Evolutionary conservation across 2,797 vertebrate genomes (phyloP), one percentile per base, ranked within the genome.

Genomic region (Tokudaia tokunoshimensis): DNA sequence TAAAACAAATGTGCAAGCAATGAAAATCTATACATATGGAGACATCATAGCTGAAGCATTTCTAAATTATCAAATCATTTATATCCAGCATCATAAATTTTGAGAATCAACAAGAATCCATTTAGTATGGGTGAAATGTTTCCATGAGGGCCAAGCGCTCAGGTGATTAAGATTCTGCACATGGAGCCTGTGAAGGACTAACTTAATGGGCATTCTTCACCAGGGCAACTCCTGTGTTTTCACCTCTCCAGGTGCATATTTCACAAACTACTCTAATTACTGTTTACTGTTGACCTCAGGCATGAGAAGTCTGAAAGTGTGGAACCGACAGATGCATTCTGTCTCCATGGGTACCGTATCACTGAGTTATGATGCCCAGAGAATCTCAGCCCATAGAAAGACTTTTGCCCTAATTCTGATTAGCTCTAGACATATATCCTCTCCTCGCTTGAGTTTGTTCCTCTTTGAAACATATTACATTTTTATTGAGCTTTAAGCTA

Each of bases 281-380:
- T 59, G 55, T 87, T 96, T 94, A 70, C 76, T 75, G n/a, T 8
- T 95, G 94, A 92, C 94, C 79, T 93, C 24, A 80, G 91, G 55
- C 81, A 94, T 24, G 80, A 87, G 20, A 76, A 87, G 37, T 92
- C 19, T 87, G 70, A 84, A 89, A 86, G 57, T 20, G 65, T 75
- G 57, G 72, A 91, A n/a, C 17, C 75, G 67, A 84, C 11, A 75
- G 59, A 47, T 74, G 88, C 13, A 59, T 57, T 61, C 52, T 84
- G 34, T 91, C 70, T 94, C 61, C 75, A 24, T 4, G 44, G 57
- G 81, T 37, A 31, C 52, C 20, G 37, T 50, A 81, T 70, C 88
- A 44, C 44, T 52, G 76, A 85, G 41, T n/a, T 70, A 1, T 22
- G 44, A 44, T 57, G 61, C 67, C 22, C 37, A 44, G 13, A 9